Base-by-base conservation (phyloP, 2,888 invertebrate genomes). In the Caenorhabditis auriculariae region DNA sequence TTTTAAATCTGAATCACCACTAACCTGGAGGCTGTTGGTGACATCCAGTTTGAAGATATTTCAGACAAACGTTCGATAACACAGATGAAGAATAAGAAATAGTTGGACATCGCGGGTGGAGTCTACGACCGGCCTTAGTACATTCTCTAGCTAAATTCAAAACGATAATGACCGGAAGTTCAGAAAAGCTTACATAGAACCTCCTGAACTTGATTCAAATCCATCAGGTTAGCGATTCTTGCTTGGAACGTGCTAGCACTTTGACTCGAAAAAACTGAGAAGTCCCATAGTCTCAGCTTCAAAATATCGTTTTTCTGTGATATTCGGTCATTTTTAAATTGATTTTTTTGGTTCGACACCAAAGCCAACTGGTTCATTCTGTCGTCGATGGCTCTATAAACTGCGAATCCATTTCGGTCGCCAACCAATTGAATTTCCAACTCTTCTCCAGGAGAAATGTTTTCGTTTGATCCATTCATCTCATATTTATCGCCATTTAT, bases 301-400 rank as follows among this genome's bases (percentile, higher is more conserved):
- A 32, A 32, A 12, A 32, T 32, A 17, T 41, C 42, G 17, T 17
- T 41, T 41, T 41, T 41, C 42, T 41, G 21, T 15, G 17, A 41
- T 41, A 7, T 15, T 9, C 17, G 44, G 7, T 26, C 9, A 32
- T 12, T 32, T 32, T 12, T n/a, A 32, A n/a, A n/a, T n/a, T 32
- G n/a, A 32, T 12, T 12, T n/a, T 32, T 12, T n/a, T n/a, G n/a
- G 35, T 32, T 32, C 21, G 15, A 15, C 37, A 65, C 68, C 52
- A 52, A 23, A 17, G 59, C 48, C 2, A 70, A 56, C 37, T 59
- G 60, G 38, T 64, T 72, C 21, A 69, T 54, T 7, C 69, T 26
- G 39, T 72, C 72, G 47, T 72, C 69, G 24, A 69, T 64, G 0
- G 69, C 69, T 60, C 67, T 52, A 32, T 53, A 67, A 23, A 51